A percentile compares a stretch with the other conserved stretches of the same genome.
Conservation (phyloP, 2,113 vertebrate genomes). For the Leucopsar rothschildi region DNA sequence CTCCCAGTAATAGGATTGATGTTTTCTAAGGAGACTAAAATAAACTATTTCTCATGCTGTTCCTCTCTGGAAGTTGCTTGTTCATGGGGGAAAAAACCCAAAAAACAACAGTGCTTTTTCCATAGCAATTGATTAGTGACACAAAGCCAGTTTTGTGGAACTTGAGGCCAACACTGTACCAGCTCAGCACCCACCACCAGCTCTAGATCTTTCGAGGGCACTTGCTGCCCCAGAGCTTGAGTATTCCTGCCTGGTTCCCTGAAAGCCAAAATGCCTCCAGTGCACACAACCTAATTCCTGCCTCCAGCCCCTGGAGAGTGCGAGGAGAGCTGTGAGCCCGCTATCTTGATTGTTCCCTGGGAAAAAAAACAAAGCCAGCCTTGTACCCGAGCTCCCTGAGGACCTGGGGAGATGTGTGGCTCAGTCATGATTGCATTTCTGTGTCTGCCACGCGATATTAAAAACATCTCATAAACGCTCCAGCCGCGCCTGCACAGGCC, state of each 20-base stretch:
- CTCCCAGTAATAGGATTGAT: background rate
- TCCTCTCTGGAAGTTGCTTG: background rate
- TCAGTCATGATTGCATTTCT: background rate
- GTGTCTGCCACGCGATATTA: background rate
- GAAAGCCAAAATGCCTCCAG: background rate
- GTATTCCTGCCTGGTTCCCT: background rate
- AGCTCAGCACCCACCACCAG: background rate
- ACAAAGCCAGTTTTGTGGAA: background rate
- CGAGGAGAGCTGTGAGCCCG: background rate
- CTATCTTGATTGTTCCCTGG: slow-evolving; percentile 20
- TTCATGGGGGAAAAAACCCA: background rate
- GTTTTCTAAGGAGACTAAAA: background rate
- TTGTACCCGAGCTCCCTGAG: background rate
- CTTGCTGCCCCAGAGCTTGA: background rate
- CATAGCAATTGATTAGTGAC: background rate
- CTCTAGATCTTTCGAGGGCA: background rate
- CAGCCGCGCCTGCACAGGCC: accelerated
- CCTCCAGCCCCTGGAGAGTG: background rate
- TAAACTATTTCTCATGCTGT: background rate
- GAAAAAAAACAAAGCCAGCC: slow-evolving; percentile 38
- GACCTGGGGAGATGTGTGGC: background rate
- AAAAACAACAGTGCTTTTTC: background rate
- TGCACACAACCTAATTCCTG: background rate
- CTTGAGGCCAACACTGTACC: background rate
- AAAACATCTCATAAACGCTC: background rate